Percentiles rank a stretch among this genome's conserved stretches.
These are phyloP conservation scores for Listrodromus nycthemerus DNA, from an alignment of 2,888 invertebrate species.

Conservation along the genomic window DNA sequence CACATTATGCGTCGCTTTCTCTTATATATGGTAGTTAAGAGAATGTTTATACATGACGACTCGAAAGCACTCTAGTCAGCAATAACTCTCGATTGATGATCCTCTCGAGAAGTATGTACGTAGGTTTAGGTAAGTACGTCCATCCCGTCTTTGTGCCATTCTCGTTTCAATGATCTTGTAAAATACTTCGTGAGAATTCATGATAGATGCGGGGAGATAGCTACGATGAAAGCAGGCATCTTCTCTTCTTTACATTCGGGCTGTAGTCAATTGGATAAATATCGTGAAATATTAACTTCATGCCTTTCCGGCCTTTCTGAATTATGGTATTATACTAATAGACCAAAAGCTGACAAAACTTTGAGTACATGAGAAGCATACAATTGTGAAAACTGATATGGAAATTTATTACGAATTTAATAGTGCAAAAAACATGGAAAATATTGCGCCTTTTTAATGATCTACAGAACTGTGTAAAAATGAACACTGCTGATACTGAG, in stretches of 20 bases:
- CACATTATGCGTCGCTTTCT: too few species aligned
- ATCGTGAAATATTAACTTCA: background rate
- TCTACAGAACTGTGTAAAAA: background rate
- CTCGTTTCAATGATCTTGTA: background rate
- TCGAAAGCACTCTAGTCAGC: background rate
- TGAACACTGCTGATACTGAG: background rate
- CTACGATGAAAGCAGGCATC: background rate
- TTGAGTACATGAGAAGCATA: too few species aligned
- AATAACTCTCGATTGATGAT: constrained; percentile 8
- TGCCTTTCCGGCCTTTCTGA: background rate
- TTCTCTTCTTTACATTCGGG: background rate
- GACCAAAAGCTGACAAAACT: background rate
- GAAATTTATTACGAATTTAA: background rate
- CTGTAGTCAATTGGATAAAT: background rate
- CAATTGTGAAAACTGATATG: too few species aligned
- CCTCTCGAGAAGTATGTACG: constrained; percentile 1
- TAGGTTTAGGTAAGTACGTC: background rate
- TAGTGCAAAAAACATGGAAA: background rate
- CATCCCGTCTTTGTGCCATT: background rate
- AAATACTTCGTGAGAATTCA: constrained; percentile 25
- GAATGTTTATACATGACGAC: background rate
- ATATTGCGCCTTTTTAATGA: background rate
- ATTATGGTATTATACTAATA: background rate
- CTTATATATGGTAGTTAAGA: background rate
- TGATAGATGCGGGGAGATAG: background rate